Percentiles rank a stretch among this genome's conserved stretches.
Evolutionary conservation across 2,888 invertebrate genomes (phyloP).

Genomic region (Sialis lutaria): DNA sequence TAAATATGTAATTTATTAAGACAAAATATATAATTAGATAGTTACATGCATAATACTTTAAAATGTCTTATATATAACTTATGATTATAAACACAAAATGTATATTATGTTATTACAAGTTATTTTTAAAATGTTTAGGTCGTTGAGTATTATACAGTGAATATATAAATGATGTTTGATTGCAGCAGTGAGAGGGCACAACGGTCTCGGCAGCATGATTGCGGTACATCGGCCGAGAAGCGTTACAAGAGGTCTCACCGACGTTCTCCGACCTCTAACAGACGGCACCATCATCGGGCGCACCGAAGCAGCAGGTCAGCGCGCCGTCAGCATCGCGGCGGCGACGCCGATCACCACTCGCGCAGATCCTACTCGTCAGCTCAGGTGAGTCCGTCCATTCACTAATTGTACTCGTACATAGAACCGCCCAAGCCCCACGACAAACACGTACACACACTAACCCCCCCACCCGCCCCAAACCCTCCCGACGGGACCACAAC

Average conservation of each 20-base stretch:
- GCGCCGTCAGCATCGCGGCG: conserved; percentile 32
- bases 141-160: background rate
- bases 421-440: too few species aligned
- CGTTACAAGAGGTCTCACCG: conserved; percentile 75
- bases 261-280: conserved; percentile 63
- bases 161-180: conserved; percentile 10
- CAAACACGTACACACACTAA: too few species aligned
- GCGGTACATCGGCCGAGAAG: conserved; percentile 61
- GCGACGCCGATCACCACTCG: conserved; percentile 27
- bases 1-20: too few species aligned
- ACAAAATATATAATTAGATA: too few species aligned
- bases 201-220: conserved; percentile 43
- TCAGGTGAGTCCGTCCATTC: conserved; percentile 19
- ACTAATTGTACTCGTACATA: too few species aligned
- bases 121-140: background rate
- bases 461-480: too few species aligned
- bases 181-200: conserved; percentile 40
- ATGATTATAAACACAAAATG: too few species aligned
- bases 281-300: conserved; percentile 45
- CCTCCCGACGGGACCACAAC: too few species aligned
- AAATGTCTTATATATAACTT: too few species aligned
- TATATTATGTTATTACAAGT: too few species aligned
- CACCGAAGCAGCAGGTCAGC: conserved; percentile 19
- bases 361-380: conserved; percentile 32
- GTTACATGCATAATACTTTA: too few species aligned